Evolutionary conservation across 35 echinoderm and acorn worm species (phyloP), one percentile per base, ranked within the genome.

Genomic region (Anneissia japonica): DNA sequence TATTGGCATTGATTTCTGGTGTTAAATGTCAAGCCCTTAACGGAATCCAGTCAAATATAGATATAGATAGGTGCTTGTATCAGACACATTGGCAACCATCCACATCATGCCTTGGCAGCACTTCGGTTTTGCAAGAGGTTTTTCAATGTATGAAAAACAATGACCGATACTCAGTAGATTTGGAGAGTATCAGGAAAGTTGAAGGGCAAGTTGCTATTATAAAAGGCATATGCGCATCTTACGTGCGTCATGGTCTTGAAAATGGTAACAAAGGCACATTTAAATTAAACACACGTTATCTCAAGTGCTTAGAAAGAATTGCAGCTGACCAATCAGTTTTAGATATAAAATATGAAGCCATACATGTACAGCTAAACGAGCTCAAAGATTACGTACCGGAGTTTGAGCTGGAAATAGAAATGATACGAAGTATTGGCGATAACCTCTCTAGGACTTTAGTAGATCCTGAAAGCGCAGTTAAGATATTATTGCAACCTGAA

Each of bases 401-500:
- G 32, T 75, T 90, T 9, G 87, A 85, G 19, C 84, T 88, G 64
- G 94, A 97, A 75, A 36, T 93, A 3, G 90, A 73, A 38, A 88
- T 97, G 84, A 83, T 82, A 21, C 86, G 88, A 73, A 93, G 79
- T 33, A 78, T 97, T 38, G 94, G 94, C 34, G 94, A 97, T 19
- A 76, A 79, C 76, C 88, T 97, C 36, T 88, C 94, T 38, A 84
- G 79, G 45, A 97, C 94, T 34, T 81, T 97, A 26, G 35, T 85
- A 84, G 88, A 97, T 56, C 94, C 94, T 13, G 82, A 87, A 39
- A 43, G 81, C 35, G 94, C 90, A 46, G 84, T 97, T 74, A 84
- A 90, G 3, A 74, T 88, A n/a, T 46, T 97, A 34, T 97, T 97
- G 78, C 81, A 86, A 35, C 84, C 91, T 41, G 94, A 97, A 43